A percentile compares a stretch with the other conserved stretches of the same genome.
phyloP scores from a whole-genome alignment of 2,888 invertebrate genomes.

The Himalopsyche kuldschensis region DNA sequence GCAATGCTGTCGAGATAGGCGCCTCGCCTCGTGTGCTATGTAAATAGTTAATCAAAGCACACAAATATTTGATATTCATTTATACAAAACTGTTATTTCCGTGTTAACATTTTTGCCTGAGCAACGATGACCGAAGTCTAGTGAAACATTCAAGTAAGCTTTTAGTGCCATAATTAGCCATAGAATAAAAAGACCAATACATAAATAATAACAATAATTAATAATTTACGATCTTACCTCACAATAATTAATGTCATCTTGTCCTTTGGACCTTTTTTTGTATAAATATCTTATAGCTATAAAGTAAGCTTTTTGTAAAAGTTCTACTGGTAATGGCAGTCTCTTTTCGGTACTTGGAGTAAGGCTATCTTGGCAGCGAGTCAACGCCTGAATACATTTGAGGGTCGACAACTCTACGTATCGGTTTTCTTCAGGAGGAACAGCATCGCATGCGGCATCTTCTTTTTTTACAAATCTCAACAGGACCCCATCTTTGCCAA shows the following conservation, averaged over 20 bases:
- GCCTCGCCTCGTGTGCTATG: no score
- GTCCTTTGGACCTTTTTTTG: constrained; percentile 46
- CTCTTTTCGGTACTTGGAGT: constrained; percentile 40
- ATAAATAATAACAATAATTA: no score
- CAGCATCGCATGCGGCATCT: neutral
- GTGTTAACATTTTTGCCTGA: no score
- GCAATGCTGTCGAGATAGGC: no score
- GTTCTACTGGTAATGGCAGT: neutral
- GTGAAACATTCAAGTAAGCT: no score
- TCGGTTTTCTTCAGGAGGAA: constrained; percentile 3
- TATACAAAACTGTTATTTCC: no score
- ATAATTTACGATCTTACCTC: constrained; percentile 49
- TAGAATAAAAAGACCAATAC: no score
- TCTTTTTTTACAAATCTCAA: constrained; percentile 45
- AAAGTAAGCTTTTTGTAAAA: neutral
- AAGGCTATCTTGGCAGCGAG: constrained; percentile 14
- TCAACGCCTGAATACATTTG: constrained; percentile 32
- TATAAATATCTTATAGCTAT: constrained; percentile 46
- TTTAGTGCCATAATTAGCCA: no score
- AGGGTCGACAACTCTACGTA: constrained; percentile 20
- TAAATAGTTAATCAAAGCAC: no score
- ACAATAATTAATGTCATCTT: constrained; percentile 55
- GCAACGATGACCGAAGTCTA: no score
- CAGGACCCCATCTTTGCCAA: constrained; percentile 50
- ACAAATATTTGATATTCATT: no score